phyloP scores from a whole-genome alignment of 2,113 vertebrate genomes.

The Phasianus colchicus region DNA sequence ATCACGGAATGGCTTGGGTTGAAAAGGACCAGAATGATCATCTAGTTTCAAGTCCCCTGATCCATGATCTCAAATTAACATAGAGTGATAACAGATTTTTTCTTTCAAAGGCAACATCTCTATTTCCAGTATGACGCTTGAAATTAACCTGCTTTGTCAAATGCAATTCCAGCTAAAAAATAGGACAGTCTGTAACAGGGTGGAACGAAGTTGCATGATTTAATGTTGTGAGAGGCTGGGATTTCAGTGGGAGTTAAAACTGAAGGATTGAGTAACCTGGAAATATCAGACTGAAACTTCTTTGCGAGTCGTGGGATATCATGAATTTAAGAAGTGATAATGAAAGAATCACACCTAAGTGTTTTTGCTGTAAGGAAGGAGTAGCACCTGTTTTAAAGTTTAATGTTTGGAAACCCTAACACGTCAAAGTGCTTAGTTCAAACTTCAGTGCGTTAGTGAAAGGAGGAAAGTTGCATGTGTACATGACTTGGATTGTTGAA shows the following conservation, averaged over 20 bases:
- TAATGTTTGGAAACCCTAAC: neutral
- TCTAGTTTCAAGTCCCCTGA: too few species aligned
- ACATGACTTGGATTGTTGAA: neutral
- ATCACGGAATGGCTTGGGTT: too few species aligned
- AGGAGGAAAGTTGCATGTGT: neutral
- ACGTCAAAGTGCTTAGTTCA: neutral
- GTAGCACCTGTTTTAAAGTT: neutral
- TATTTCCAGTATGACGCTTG: neutral
- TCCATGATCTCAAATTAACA: neutral
- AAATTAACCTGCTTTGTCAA: neutral
- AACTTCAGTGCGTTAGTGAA: neutral
- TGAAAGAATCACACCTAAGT: neutral
- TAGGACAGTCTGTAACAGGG: rapidly evolving
- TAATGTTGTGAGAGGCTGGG: neutral
- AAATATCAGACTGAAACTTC: neutral
- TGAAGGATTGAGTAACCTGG: neutral
- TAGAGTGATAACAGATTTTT: neutral
- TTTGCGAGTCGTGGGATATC: neutral
- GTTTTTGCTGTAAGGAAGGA: neutral
- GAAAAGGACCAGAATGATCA: too few species aligned
- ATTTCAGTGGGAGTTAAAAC: neutral
- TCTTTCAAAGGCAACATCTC: neutral
- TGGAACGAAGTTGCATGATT: neutral
- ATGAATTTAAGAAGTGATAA: neutral
- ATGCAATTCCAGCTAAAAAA: neutral